Base-by-base conservation (phyloP, 2,113 vertebrate genomes). In the Natator depressus region DNA sequence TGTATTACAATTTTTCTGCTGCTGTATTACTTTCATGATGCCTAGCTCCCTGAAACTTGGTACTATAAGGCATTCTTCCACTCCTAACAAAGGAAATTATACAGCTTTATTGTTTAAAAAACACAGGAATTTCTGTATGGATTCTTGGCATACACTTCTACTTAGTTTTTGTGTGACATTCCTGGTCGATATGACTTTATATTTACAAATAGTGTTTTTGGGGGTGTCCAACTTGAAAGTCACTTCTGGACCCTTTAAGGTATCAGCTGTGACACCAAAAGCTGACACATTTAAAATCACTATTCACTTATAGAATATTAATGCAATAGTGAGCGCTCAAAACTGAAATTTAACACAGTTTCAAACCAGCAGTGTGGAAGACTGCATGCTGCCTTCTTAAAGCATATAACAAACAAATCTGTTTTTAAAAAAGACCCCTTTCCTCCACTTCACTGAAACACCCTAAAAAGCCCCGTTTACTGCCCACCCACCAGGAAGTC, bases 331-430 rank as follows among this genome's bases (percentile, higher is more conserved):
- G 5, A 59, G 10, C 22, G 89, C 1, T 38, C 13, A 85, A 76
- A 92, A 89, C 1, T 81, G 5, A n/a, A 85, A 50, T 1, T 53
- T 11, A 5, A 6, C 2, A 22, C 5, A 35, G 17, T 86, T 89
- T 69, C 51, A 84, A 38, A 86, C 11, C 31, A n/a, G 49, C 8
- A 72, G 2, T 82, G 76, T 0, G 84, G 59, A 96, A 89, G 19
- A 82, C 3, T 83, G 0, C 4, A 11, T 0, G 0, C 2, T 1
- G 1, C 1, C 6, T 3, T 57, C 42, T 8, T 47, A 79, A 16
- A 80, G 19, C 12, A 65, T 35, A n/a, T 57, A 57, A 57, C 29
- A 65, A 65, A 65, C 31, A 35, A 65, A 38, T 17, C 35, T 69
- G 35, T 69, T 38, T 51, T 17, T 76, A 10, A 46, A 25, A 24